phyloP scores from a whole-genome alignment of 2,888 invertebrate species.

The Dryococelus australis region DNA sequence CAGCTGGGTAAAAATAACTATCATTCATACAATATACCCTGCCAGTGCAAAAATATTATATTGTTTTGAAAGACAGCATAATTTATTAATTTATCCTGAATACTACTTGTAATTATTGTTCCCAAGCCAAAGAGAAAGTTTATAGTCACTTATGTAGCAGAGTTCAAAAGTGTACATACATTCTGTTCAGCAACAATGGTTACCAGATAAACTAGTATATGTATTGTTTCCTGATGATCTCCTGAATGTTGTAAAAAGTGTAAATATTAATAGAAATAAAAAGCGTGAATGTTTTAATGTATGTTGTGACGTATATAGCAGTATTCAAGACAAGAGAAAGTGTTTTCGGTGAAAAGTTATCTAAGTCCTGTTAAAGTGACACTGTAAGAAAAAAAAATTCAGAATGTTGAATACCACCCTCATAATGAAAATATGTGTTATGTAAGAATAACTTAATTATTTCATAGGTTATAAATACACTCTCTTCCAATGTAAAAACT shows the following conservation, averaged over 20 bases:
- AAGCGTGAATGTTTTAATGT: not conserved
- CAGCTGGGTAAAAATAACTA: no score
- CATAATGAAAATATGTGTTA: no score
- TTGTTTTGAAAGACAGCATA: no score
- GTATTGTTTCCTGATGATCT: conserved; percentile 8
- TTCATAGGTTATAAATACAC: no score
- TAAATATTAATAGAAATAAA: not conserved
- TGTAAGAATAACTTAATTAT: no score
- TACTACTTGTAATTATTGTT: not conserved
- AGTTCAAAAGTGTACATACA: conserved; percentile 16
- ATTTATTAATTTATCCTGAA: not conserved
- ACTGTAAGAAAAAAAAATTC: no score
- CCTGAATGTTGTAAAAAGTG: not conserved
- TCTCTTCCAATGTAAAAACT: no score
- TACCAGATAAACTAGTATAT: conserved; percentile 8
- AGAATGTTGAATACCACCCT: no score
- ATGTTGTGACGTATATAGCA: not conserved
- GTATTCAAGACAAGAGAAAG: not conserved
- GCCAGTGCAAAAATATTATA: no score
- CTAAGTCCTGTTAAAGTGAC: not conserved
- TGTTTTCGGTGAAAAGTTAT: not conserved
- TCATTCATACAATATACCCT: no score
- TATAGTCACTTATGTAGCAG: not conserved
- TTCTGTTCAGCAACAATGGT: not conserved
- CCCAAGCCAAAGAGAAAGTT: not conserved